Conservation (phyloP, 2,797 vertebrate species). For the Pangasius larnaudii region DNA sequence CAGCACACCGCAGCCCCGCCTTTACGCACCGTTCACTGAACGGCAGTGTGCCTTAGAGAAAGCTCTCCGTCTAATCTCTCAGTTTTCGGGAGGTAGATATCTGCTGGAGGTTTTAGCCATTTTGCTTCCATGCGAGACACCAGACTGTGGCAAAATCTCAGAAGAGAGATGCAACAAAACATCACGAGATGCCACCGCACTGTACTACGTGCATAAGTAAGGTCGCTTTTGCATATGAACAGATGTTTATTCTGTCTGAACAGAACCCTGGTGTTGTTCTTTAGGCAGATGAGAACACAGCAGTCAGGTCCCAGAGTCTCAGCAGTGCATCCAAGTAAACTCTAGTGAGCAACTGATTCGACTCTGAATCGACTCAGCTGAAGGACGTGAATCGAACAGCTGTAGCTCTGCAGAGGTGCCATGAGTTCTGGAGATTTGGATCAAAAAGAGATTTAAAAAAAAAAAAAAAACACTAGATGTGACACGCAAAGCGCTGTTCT, state of each 20-base stretch:
- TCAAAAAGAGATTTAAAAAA: background rate
- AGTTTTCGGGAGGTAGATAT: background rate
- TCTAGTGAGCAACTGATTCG: background rate
- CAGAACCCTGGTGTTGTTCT: background rate
- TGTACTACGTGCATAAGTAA: no score
- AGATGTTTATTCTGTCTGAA: background rate
- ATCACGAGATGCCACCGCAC: background rate
- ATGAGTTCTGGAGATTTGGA: background rate
- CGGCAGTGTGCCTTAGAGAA: background rate
- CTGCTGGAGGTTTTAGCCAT: background rate
- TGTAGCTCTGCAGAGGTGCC: background rate
- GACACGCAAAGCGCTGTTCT: background rate
- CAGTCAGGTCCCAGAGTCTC: background rate
- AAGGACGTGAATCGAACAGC: background rate
- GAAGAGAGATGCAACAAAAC: background rate
- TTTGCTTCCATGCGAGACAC: background rate
- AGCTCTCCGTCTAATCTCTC: background rate
- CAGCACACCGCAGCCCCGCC: constrained; percentile 14
- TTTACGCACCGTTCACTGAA: background rate
- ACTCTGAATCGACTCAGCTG: background rate
- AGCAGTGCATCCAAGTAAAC: background rate
- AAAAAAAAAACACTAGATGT: background rate
- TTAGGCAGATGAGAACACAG: background rate
- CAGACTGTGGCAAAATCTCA: background rate
- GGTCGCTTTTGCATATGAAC: background rate